phyloP scores from a whole-genome alignment of 2,113 vertebrate species.

The Chinchilla lanigera region DNA sequence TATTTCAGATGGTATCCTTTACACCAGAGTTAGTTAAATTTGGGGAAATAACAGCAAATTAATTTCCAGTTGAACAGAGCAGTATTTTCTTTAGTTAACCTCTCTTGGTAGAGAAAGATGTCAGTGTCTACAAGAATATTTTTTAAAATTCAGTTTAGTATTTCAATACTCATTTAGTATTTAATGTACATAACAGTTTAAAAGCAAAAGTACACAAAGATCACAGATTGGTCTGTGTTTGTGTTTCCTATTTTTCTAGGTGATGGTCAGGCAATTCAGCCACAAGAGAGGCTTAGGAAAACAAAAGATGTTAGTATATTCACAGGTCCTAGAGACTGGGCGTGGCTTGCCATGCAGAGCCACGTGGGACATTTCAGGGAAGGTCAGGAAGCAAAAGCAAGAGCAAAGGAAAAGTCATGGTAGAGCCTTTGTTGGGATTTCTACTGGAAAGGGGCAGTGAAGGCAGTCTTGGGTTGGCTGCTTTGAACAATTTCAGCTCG shows the following conservation, averaged over 20 bases:
- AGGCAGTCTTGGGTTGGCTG: not conserved
- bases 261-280: not conserved
- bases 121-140: not conserved
- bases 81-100: not conserved
- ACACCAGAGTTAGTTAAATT: constrained; percentile 42
- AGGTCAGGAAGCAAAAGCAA: not conserved
- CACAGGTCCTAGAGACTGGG: not conserved
- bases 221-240: not conserved
- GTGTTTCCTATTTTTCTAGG: not conserved
- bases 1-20: not conserved
- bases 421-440: not conserved
- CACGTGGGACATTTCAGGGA: not conserved
- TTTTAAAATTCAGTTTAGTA: constrained; percentile 10
- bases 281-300: not conserved
- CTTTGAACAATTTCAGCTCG: not conserved
- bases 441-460: not conserved
- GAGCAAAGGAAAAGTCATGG: not conserved
- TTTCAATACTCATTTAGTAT: not conserved
- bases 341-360: not conserved
- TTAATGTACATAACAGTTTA: not conserved
- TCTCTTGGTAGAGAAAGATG: not conserved
- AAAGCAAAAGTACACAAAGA: not conserved
- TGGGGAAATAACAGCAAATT: not conserved
- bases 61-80: constrained; percentile 6
- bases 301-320: not conserved